Percentiles rank a stretch among this genome's conserved stretches.
These are phyloP conservation scores for Aphelenchoides avenae DNA, from an alignment of 1,140 invertebrate species.

Conservation along the genomic window DNA sequence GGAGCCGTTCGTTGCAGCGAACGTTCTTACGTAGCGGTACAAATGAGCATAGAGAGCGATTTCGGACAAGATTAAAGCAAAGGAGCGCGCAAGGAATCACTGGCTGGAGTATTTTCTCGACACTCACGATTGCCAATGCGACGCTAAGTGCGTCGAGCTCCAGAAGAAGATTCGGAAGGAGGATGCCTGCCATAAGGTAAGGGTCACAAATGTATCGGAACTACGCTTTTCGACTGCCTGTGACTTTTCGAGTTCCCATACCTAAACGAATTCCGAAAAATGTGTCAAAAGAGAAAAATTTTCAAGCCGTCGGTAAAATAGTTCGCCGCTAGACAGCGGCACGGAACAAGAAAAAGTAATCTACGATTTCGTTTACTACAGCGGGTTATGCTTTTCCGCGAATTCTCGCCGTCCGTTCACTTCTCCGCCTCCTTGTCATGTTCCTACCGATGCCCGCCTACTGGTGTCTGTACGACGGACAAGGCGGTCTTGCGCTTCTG, in stretches of 20 bases:
- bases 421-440: constrained; percentile 61
- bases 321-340: too few species aligned
- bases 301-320: too few species aligned
- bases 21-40: constrained; percentile 19
- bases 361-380: too few species aligned
- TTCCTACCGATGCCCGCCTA: constrained; percentile 66
- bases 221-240: too few species aligned
- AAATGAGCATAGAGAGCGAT: constrained; percentile 56
- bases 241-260: too few species aligned
- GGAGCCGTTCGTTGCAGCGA: constrained; percentile 60
- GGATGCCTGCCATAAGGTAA: constrained; percentile 32
- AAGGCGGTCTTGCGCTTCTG: too few species aligned
- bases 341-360: too few species aligned
- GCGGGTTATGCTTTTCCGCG: too few species aligned
- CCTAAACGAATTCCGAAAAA: too few species aligned
- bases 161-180: constrained; percentile 22
- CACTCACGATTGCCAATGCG: constrained; percentile 64
- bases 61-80: constrained; percentile 41
- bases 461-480: constrained; percentile 72
- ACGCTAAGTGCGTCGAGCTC: constrained; percentile 62
- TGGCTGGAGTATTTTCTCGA: constrained; percentile 75
- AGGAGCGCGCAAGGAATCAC: constrained; percentile 65
- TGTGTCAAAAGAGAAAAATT: too few species aligned
- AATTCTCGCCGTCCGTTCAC: constrained; percentile 61
- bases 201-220: too few species aligned